A percentile compares a stretch with the other conserved stretches of the same genome.
Conservation (phyloP, 2,797 vertebrate genomes). For the Phylloscopus collybita region DNA sequence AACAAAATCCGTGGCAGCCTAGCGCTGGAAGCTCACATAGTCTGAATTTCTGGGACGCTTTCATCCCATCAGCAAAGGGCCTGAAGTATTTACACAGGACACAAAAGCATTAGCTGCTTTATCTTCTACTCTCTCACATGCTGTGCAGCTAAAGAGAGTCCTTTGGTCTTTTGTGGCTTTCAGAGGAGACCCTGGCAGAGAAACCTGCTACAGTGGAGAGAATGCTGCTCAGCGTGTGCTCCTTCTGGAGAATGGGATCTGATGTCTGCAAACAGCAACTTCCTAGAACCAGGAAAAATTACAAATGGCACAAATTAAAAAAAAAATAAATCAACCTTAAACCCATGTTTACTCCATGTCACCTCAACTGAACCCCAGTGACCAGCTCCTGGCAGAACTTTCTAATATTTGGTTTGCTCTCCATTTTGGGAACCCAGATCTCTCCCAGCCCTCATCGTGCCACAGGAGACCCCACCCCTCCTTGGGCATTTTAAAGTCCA, state of each 20-base stretch:
- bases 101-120: background rate
- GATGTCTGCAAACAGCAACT: background rate
- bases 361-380: background rate
- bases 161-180: background rate
- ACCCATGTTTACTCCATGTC: background rate
- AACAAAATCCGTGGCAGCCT: background rate
- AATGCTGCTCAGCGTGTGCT: accelerated
- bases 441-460: background rate
- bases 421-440: background rate
- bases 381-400: background rate
- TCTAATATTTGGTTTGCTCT: background rate
- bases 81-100: background rate
- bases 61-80: background rate
- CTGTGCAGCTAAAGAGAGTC: background rate
- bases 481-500: background rate
- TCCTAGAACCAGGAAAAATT: background rate
- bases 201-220: background rate
- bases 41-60: background rate
- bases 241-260: background rate
- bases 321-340: background rate
- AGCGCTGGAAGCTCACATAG: background rate
- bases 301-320: background rate
- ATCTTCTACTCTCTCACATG: background rate
- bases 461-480: background rate
- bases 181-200: background rate